Percentiles rank a stretch among this genome's conserved stretches.
Conservation (phyloP, 2,113 vertebrate species). For the Scolopax mira region DNA sequence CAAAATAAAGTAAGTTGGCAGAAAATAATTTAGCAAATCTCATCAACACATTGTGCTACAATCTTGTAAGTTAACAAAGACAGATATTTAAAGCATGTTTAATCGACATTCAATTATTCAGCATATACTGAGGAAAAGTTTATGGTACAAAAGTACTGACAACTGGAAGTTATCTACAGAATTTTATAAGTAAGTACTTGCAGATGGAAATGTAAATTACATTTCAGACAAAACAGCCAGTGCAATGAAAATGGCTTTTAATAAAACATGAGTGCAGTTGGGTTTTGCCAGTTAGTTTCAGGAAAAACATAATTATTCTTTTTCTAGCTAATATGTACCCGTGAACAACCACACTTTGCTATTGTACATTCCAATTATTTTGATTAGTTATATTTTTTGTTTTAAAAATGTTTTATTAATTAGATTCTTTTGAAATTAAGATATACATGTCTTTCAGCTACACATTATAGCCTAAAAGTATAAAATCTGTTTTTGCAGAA, state of each 20-base stretch:
- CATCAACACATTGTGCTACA: constrained; percentile 57
- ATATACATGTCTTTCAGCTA: constrained; percentile 1
- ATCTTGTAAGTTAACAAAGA: constrained; percentile 58
- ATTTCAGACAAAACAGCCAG: constrained; percentile 66
- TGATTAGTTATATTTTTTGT: neutral
- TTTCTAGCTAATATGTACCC: constrained; percentile 59
- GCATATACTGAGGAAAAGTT: constrained; percentile 63
- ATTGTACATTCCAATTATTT: constrained; percentile 29
- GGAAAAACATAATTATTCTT: constrained; percentile 64
- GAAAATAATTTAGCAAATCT: constrained; percentile 69
- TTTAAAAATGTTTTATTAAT: constrained; percentile 46
- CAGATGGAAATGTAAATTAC: constrained; percentile 73
- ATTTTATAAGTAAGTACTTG: constrained; percentile 75
- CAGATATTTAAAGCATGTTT: constrained; percentile 63
- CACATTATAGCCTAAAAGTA: neutral
- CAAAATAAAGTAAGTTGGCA: constrained; percentile 55
- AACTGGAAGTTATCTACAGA: constrained; percentile 74
- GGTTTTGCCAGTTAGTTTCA: constrained; percentile 68
- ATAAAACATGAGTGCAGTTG: constrained; percentile 73
- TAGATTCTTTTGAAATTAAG: constrained; percentile 21
- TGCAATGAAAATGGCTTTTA: constrained; percentile 74
- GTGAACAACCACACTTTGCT: constrained; percentile 16
- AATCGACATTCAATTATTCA: constrained; percentile 60
- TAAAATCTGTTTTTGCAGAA: neutral
- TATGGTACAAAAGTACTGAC: constrained; percentile 65